These are phyloP conservation scores for Eupristina koningsbergeri DNA, from an alignment of 1,140 invertebrate genomes.

Conservation along the genomic window DNA sequence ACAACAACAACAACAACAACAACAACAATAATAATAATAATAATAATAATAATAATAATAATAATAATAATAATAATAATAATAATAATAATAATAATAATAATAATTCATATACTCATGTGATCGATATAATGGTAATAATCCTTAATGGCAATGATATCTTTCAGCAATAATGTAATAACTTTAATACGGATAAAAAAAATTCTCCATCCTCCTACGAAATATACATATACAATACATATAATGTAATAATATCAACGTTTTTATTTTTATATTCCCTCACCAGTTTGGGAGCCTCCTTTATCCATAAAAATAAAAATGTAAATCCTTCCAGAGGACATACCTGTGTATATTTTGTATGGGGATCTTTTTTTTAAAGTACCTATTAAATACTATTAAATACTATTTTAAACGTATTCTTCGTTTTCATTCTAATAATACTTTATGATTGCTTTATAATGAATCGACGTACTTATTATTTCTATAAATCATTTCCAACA, in stretches of 20 bases:
- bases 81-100: too few species aligned
- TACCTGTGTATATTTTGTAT: slow-evolving; percentile 28
- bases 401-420: not conserved
- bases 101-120: slow-evolving; percentile 44
- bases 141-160: slow-evolving; percentile 55
- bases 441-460: slow-evolving; percentile 52
- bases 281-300: slow-evolving; percentile 15
- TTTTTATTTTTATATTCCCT: slow-evolving; percentile 31
- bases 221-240: slow-evolving; percentile 32
- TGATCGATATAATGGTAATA: slow-evolving; percentile 48
- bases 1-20: too few species aligned
- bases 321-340: slow-evolving; percentile 67
- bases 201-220: slow-evolving; percentile 3
- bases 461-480: slow-evolving; percentile 32
- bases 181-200: not conserved
- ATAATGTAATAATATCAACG: slow-evolving; percentile 32
- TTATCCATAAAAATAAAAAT: slow-evolving; percentile 53
- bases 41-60: too few species aligned
- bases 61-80: too few species aligned
- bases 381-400: not conserved
- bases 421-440: not conserved
- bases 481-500: not conserved
- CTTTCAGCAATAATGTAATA: slow-evolving; percentile 45
- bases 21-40: too few species aligned
- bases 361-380: slow-evolving; percentile 55